These are phyloP conservation scores for Cotesia vestalis DNA, from an alignment of 1,140 invertebrate genomes.

Conservation along the genomic window DNA sequence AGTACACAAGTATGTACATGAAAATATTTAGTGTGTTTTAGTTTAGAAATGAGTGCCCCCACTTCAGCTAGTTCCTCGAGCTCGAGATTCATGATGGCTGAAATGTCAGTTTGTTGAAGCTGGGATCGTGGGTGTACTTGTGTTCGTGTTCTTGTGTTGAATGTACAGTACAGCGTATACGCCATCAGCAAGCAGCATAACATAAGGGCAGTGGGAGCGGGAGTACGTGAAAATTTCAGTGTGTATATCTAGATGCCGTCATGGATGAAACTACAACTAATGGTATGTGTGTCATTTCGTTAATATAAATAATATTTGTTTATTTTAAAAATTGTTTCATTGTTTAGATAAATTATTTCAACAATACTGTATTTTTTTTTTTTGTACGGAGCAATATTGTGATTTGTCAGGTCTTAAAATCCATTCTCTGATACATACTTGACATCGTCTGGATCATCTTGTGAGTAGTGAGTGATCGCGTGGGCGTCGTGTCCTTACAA, in stretches of 20 bases:
- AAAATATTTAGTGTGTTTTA: no score
- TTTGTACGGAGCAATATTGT: neutral
- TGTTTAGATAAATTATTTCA: neutral
- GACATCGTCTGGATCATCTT: slow-evolving; percentile 36
- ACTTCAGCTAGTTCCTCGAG: neutral
- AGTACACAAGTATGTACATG: no score
- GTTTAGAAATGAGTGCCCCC: neutral
- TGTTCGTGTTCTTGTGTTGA: slow-evolving; percentile 23
- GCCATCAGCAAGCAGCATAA: no score
- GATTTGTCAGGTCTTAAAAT: slow-evolving; percentile 12
- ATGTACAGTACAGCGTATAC: neutral
- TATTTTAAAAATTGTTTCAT: neutral
- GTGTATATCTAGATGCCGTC: slow-evolving; percentile 51
- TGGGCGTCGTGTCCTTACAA: slow-evolving; percentile 56
- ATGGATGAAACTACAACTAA: slow-evolving; percentile 58
- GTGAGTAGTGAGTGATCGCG: slow-evolving; percentile 39
- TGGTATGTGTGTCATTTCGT: slow-evolving; percentile 50
- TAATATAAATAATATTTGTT: slow-evolving; percentile 17
- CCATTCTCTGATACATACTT: slow-evolving; percentile 22
- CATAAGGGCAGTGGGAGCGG: slow-evolving; percentile 43
- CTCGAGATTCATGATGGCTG: slow-evolving; percentile 25
- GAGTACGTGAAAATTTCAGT: slow-evolving; percentile 40
- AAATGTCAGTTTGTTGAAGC: slow-evolving; percentile 34
- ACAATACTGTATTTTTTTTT: neutral
- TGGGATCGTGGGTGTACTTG: slow-evolving; percentile 39